Base-by-base conservation (phyloP, 1,140 invertebrate genomes). In the Polypedilum vanderplanki region DNA sequence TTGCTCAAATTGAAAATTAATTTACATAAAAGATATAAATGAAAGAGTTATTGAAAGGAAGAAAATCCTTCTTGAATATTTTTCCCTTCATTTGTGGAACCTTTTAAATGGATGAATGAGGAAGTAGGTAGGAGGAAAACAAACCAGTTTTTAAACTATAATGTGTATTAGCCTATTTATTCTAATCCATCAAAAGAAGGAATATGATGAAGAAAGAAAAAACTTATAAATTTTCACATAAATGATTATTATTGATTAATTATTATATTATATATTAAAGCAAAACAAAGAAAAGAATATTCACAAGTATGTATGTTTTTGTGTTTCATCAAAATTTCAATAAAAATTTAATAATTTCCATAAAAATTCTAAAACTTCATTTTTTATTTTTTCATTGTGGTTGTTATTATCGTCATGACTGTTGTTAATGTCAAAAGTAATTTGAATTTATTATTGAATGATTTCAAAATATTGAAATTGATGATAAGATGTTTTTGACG, bases 341-440 rank as follows among this genome's bases (percentile, higher is more conserved):
- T 57, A 57, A 57, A 57, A 57, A 57, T n/a, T 57, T 57, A 57
- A 57, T 57, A 57, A 57, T 57, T 57, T 57, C 46, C 46, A 57
- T 57, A 57, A 57, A 57, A 57, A 57, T 57, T 57, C 46, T n/a
- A 12, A 57, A 12, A 46, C n/a, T 33, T 3, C 24, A 33, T 3
- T 33, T 33, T 33, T 33, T n/a, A n/a, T 5, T 33, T 33, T 33
- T 33, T 5, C 5, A 33, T 33, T 33, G 24, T 3, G 24, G 24
- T 33, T 33, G 5, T 33, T 33, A 33, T 5, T 3, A 5, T 33
- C 2, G 24, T 33, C 2, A 33, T 33, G 24, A n/a, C 24, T 33
- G 5, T 33, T 33, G 5, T 33, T 33, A 33, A 33, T 33, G 24
- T 33, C 24, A 33, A 33, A 33, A 33, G 24, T 33, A 33, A 33